Conservation (phyloP, 2,888 invertebrate species). For the Torymus auratus region DNA sequence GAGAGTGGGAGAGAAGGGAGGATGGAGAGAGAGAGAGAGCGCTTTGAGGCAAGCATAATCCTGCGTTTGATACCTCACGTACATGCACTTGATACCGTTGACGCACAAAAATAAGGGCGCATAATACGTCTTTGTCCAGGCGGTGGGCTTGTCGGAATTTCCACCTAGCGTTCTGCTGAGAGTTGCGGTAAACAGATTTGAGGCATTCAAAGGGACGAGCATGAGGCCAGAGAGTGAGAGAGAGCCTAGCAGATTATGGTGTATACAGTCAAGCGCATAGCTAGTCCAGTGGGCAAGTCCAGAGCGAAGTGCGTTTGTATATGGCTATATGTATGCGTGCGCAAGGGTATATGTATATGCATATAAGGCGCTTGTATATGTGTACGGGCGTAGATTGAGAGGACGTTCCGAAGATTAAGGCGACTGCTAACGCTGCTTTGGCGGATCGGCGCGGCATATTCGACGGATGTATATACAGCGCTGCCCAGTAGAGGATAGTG, state of each 20-base stretch:
- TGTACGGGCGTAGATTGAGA: neutral
- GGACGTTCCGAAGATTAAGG: slow-evolving; percentile 16
- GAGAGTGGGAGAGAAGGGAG: too few species aligned
- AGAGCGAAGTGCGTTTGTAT: neutral
- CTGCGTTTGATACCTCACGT: slow-evolving; percentile 21
- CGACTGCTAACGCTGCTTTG: slow-evolving; percentile 2
- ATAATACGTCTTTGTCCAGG: slow-evolving; percentile 36
- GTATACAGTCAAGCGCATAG: neutral
- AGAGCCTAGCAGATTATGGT: slow-evolving; percentile 22
- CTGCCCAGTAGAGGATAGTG: neutral
- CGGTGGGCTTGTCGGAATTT: neutral
- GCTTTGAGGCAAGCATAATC: slow-evolving; percentile 8
- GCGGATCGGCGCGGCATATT: neutral
- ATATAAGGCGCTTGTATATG: neutral
- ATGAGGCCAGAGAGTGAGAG: neutral
- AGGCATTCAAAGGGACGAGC: slow-evolving; percentile 22
- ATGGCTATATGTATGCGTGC: neutral
- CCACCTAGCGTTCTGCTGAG: slow-evolving; percentile 5
- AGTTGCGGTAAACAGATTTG: slow-evolving; percentile 36
- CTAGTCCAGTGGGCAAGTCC: neutral
- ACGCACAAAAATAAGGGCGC: slow-evolving; percentile 36
- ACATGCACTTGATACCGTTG: slow-evolving; percentile 28
- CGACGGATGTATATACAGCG: too few species aligned
- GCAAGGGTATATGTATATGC: too few species aligned
- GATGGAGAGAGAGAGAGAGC: too few species aligned